Percentiles rank a stretch among this genome's conserved stretches.
These are phyloP conservation scores for Felis chaus DNA, from an alignment of 2,113 vertebrate genomes.

Conservation along the genomic window DNA sequence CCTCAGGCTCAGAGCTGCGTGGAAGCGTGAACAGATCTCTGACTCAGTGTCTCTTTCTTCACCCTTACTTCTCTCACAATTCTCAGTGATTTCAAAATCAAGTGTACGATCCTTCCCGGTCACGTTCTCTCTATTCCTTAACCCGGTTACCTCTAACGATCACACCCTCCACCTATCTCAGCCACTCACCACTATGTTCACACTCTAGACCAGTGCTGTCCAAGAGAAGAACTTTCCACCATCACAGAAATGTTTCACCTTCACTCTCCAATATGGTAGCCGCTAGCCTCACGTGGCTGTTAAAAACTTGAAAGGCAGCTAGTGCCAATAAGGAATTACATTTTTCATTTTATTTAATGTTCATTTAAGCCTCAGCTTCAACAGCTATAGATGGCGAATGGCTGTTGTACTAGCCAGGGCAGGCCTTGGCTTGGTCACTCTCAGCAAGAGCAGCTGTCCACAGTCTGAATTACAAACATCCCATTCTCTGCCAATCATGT, in stretches of 20 bases:
- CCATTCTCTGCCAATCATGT: not conserved
- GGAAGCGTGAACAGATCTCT: too few species aligned
- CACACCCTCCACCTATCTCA: not conserved
- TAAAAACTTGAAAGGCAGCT: not conserved
- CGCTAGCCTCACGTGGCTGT: not conserved
- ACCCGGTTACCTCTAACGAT: not conserved
- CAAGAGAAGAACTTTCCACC: not conserved
- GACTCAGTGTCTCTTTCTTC: not conserved
- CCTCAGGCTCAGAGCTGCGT: not conserved
- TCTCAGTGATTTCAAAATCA: not conserved
- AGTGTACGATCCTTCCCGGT: not conserved
- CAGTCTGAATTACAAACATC: not conserved
- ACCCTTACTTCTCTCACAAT: not conserved
- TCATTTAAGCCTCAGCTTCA: not conserved
- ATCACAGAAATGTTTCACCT: not conserved
- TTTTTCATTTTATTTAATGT: not conserved
- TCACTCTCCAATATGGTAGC: not conserved
- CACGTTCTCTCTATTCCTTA: too few species aligned
- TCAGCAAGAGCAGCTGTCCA: not conserved
- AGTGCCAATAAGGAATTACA: not conserved
- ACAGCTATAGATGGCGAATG: not conserved
- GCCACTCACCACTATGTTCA: not conserved
- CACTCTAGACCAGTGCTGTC: not conserved
- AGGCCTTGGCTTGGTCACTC: not conserved
- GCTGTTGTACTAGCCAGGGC: not conserved